A percentile compares a stretch with the other conserved stretches of the same genome.
phyloP scores from a whole-genome alignment of 2,888 invertebrate species.

The Orthonevra nobilis region DNA sequence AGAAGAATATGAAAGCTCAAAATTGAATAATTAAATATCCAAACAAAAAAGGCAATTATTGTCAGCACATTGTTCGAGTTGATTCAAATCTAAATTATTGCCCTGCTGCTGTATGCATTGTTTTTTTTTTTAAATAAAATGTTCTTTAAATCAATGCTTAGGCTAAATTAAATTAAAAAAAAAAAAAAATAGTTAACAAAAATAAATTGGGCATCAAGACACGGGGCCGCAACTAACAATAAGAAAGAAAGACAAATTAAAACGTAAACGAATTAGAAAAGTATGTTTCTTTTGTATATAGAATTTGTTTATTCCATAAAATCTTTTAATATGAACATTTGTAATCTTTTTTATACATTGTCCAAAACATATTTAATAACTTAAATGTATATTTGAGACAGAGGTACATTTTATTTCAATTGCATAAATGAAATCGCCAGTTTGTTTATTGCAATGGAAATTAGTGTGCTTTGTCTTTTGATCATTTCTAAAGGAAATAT shows the following conservation, averaged over 20 bases:
- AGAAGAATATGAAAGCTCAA: slow-evolving; percentile 74
- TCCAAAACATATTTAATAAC: slow-evolving; percentile 56
- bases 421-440: slow-evolving; percentile 78
- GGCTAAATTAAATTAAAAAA: too few species aligned
- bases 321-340: slow-evolving; percentile 50
- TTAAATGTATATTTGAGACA: slow-evolving; percentile 54
- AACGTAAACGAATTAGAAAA: slow-evolving; percentile 49
- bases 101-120: slow-evolving; percentile 27
- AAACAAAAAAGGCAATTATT: too few species aligned
- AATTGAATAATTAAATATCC: too few species aligned
- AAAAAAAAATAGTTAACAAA: too few species aligned
- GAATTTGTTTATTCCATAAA: slow-evolving; percentile 61
- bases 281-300: slow-evolving; percentile 62
- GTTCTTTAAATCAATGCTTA: slow-evolving; percentile 53
- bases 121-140: too few species aligned
- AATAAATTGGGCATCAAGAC: too few species aligned
- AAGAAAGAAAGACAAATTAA: slow-evolving; percentile 51
- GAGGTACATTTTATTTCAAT: slow-evolving; percentile 75
- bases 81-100: slow-evolving; percentile 42
- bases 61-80: slow-evolving; percentile 30
- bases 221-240: too few species aligned
- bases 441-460: slow-evolving; percentile 73
- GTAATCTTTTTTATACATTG: slow-evolving; percentile 68
- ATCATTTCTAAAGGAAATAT: too few species aligned
- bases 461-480: slow-evolving; percentile 24